Conservation (phyloP, 2,113 vertebrate genomes). For the Gopherus flavomarginatus region DNA sequence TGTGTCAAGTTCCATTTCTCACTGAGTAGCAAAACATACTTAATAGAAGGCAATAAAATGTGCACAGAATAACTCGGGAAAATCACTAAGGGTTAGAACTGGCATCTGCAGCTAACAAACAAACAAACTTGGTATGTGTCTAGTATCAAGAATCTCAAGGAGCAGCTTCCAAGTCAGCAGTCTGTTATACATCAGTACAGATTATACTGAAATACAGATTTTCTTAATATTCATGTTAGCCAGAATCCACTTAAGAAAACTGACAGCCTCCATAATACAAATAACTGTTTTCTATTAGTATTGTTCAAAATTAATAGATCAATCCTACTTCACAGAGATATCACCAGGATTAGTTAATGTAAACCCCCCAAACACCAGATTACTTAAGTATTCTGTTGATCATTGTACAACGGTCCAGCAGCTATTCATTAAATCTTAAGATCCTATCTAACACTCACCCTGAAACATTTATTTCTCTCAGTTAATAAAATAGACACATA, state of each 20-base stretch:
- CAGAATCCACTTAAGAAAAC: neutral
- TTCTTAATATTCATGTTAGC: neutral
- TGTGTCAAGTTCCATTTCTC: neutral
- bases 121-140: slow-evolving; percentile 1
- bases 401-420: neutral
- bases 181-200: neutral
- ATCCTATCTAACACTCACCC: neutral
- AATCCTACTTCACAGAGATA: neutral
- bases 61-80: neutral
- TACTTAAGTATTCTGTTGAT: neutral
- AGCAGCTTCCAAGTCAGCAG: neutral
- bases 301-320: neutral
- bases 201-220: neutral
- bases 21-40: neutral
- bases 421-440: neutral
- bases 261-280: neutral
- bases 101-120: slow-evolving; percentile 31
- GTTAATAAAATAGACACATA: neutral
- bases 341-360: neutral
- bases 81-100: slow-evolving; percentile 25
- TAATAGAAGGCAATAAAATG: neutral
- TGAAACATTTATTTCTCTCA: neutral
- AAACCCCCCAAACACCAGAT: neutral
- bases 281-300: neutral
- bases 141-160: neutral